Evolutionary conservation across 2,113 vertebrate species (phyloP), one percentile per base, ranked within the genome.

Genomic region (Seriola aureovittata): DNA sequence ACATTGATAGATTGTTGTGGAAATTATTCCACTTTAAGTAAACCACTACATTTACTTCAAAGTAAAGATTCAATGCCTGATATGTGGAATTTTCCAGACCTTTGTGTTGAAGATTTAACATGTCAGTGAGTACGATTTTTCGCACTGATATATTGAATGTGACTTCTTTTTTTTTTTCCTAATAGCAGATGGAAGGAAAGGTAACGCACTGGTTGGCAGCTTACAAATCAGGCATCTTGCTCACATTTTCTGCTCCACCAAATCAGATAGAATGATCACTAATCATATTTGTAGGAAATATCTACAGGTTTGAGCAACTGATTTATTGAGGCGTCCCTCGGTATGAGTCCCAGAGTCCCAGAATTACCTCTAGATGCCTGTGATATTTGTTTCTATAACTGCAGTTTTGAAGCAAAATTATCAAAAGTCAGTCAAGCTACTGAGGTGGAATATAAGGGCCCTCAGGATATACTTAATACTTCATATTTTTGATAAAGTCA

Each of bases 181-280:
- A 60, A 67, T 38, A 54, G 55, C 54, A 40, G 25, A 62, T 70
- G n/a, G 40, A 54, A 65, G 50, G 57, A 14, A 25, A 55, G 34
- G 67, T 78, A 46, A 42, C 59, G 69, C 59, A 54, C 23, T 63
- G 55, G 80, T 60, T 68, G 71, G 36, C 71, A 80, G 36, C 25
- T 29, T 71, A 67, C 74, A 89, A 78, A 86, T 84, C 66, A 78
- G 44, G 46, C 50, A 73, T 82, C 50, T 81, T 25, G 48, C 64
- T 76, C 48, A 58, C 66, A 77, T 83, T 80, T 80, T 83, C 80
- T 65, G 32, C 75, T 67, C 11, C 55, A 80, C 38, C 34, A 72
- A 75, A 80, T 80, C 58, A 66, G 29, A 82, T 44, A 65, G 67
- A 68, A 68, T 40, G 36, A 81, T 75, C 71, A 70, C 25, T 21